Percentiles rank a stretch among this genome's conserved stretches.
phyloP scores from a whole-genome alignment of 2,113 vertebrate species.

The Pachypanchax playfairii region DNA sequence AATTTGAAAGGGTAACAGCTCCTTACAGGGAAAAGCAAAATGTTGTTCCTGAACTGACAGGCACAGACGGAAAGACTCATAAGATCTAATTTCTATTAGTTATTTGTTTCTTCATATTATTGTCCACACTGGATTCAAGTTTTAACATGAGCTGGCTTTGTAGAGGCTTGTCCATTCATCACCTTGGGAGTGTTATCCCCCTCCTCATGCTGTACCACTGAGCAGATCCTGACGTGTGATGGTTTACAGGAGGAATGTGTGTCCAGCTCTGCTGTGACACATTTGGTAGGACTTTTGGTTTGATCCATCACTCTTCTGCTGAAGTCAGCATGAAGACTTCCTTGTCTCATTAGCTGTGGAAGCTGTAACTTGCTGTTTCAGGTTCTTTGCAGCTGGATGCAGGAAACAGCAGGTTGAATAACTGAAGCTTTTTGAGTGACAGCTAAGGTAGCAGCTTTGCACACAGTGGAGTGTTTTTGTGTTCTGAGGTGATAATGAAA shows the following conservation, averaged over 20 bases:
- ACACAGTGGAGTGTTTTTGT: constrained; percentile 5
- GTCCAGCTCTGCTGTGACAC: constrained; percentile 1
- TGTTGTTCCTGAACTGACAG: too few species aligned
- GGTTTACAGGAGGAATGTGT: constrained; percentile 3
- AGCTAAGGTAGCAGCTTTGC: neutral
- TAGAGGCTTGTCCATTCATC: neutral
- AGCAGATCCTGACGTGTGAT: constrained; percentile 2
- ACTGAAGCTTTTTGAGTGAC: constrained; percentile 14
- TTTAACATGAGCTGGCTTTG: neutral
- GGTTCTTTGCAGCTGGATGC: constrained; percentile 2
- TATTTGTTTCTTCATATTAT: neutral
- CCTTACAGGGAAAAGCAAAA: too few species aligned
- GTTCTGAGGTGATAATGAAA: constrained; percentile 32
- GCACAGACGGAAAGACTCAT: neutral
- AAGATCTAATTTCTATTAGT: neutral
- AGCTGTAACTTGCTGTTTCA: constrained; percentile 4
- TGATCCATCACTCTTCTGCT: constrained; percentile 7
- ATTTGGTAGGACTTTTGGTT: constrained; percentile 4
- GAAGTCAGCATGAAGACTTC: neutral
- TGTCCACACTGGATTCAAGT: neutral
- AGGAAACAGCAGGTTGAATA: constrained; percentile 10
- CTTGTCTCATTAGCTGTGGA: constrained; percentile 20
- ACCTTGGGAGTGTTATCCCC: neutral
- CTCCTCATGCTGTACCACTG: neutral
- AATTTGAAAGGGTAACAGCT: neutral